Evolutionary conservation across 2,888 invertebrate genomes (phyloP).

Genomic region (Antheraea yamamai): DNA sequence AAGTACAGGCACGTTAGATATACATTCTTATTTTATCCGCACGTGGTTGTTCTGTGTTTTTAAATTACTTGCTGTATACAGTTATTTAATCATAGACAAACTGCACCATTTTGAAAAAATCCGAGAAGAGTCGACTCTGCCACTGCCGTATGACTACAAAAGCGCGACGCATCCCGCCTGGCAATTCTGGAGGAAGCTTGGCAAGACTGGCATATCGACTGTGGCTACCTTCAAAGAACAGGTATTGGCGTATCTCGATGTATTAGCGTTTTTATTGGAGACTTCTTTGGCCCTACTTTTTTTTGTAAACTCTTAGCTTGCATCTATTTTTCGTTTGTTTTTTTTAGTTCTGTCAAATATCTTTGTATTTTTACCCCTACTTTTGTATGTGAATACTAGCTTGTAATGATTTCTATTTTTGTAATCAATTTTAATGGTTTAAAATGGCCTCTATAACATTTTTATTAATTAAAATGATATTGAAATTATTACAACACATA

Average conservation of each 20-base stretch:
- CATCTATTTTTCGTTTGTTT: too few relatives aligned
- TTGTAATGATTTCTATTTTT: too few relatives aligned
- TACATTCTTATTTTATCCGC: too few relatives aligned
- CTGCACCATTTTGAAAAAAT: slow-evolving; percentile 73
- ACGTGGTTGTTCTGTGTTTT: too few relatives aligned
- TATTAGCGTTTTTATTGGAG: too few relatives aligned
- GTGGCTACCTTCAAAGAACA: slow-evolving; percentile 66
- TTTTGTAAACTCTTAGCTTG: too few relatives aligned
- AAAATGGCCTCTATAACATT: too few relatives aligned
- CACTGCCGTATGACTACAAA: slow-evolving; percentile 60
- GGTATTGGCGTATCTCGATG: slow-evolving; percentile 34
- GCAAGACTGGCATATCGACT: slow-evolving; percentile 63
- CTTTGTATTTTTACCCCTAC: background rate
- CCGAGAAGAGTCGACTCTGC: slow-evolving; percentile 57
- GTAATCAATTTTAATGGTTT: too few relatives aligned
- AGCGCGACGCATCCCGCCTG: slow-evolving; percentile 73
- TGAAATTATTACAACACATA: too few relatives aligned
- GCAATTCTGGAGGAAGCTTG: slow-evolving; percentile 70
- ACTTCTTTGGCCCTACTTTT: too few relatives aligned
- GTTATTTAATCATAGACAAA: slow-evolving; percentile 51
- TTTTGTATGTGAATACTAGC: background rate
- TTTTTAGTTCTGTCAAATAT: background rate
- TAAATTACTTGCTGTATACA: background rate
- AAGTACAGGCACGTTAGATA: too few relatives aligned
- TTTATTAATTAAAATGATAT: too few relatives aligned